Conservation (phyloP, 1,140 invertebrate genomes). For the Micrasema minimum region DNA sequence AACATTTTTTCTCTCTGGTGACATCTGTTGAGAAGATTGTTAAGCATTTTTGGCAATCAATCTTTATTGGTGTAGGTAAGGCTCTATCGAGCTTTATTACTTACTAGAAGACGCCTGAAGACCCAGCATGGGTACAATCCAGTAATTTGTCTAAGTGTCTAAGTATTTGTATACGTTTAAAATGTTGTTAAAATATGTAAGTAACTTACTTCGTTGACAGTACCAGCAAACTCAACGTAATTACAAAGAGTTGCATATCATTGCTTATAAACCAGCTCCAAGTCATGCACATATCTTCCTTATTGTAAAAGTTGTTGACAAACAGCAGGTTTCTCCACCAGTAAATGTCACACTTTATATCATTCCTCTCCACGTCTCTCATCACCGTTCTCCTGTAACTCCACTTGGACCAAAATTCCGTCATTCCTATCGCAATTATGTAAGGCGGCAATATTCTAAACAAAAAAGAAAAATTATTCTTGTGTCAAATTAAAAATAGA, state of each 20-base stretch:
- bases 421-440: constrained; percentile 65
- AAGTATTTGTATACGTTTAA: no score
- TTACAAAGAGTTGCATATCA: constrained; percentile 83
- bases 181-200: no score
- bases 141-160: no score
- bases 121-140: no score
- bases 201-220: constrained; percentile 68
- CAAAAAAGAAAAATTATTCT: constrained; percentile 26
- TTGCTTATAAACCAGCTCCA: constrained; percentile 87
- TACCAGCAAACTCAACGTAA: constrained; percentile 66
- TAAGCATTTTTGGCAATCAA: no score
- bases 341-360: constrained; percentile 67
- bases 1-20: no score
- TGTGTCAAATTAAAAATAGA: background rate
- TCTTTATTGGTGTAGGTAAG: no score
- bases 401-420: constrained; percentile 65
- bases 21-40: no score
- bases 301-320: constrained; percentile 70
- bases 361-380: constrained; percentile 63
- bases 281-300: constrained; percentile 73
- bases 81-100: no score
- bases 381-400: constrained; percentile 64
- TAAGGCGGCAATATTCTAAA: constrained; percentile 68
- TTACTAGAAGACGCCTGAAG: no score
- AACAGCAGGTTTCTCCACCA: constrained; percentile 76